A percentile compares a stretch with the other conserved stretches of the same genome.
phyloP scores from a whole-genome alignment of 1,140 invertebrate species.

The Drosophila ohnishii region DNA sequence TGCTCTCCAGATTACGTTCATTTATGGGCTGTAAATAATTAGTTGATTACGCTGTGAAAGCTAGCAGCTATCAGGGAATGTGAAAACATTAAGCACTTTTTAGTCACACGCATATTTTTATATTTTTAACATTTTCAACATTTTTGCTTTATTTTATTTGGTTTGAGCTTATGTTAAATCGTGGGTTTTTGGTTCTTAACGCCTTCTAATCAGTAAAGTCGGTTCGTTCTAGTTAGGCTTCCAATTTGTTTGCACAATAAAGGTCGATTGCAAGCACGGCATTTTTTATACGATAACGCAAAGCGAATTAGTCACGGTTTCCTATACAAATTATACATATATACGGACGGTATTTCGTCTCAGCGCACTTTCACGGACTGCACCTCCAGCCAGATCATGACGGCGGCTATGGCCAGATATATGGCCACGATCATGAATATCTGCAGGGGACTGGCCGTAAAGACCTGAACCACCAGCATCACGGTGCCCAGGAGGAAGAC shows the following conservation, averaged over 20 bases:
- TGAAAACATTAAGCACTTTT: conserved; percentile 17
- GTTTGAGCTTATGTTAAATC: conserved; percentile 29
- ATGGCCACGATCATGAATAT: conserved; percentile 54
- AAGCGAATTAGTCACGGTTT: conserved; percentile 39
- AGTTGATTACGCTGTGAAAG: conserved; percentile 39
- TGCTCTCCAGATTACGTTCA: conserved; percentile 36
- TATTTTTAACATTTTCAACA: conserved; percentile 2
- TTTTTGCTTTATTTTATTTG: conserved; percentile 24
- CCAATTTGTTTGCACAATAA: conserved; percentile 61
- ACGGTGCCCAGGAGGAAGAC: conserved; percentile 64
- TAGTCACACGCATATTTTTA: conserved; percentile 22
- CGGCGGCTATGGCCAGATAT: conserved; percentile 58
- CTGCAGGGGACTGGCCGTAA: conserved; percentile 56
- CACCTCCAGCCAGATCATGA: conserved; percentile 70
- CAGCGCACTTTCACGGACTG: conserved; percentile 69
- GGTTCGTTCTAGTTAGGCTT: conserved; percentile 39
- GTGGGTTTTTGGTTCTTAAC: conserved; percentile 41
- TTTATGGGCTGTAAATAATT: conserved; percentile 59
- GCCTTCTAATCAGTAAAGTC: conserved; percentile 32
- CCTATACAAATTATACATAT: background rate
- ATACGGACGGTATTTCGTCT: conserved; percentile 12
- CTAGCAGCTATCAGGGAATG: conserved; percentile 15
- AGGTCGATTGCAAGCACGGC: conserved; percentile 15
- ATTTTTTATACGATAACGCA: conserved; percentile 23
- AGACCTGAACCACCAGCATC: conserved; percentile 58